These are phyloP conservation scores for Synanthedon formicaeformis DNA, from an alignment of 2,888 invertebrate genomes.

Conservation along the genomic window DNA sequence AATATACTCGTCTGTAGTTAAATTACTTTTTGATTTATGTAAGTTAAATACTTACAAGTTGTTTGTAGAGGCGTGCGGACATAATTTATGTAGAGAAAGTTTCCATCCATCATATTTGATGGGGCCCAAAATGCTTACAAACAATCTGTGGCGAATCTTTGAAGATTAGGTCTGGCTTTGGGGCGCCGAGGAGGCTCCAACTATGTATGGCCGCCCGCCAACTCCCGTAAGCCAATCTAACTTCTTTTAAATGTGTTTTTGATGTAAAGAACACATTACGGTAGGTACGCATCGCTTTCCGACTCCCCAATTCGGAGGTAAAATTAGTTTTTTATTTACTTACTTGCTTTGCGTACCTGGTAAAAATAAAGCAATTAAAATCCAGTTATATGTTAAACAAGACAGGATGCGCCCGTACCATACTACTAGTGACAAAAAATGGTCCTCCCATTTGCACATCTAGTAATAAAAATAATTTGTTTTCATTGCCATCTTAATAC, in stretches of 20 bases:
- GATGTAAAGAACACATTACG: conserved; percentile 67
- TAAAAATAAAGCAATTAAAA: too few species aligned
- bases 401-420: too few species aligned
- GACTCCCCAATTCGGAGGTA: background rate
- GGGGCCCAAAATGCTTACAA: conserved; percentile 51
- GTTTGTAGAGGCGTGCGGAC: conserved; percentile 13
- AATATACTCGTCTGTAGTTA: too few species aligned
- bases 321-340: background rate
- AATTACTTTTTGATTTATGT: background rate
- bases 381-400: too few species aligned
- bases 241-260: conserved; percentile 71
- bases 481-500: too few species aligned
- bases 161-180: conserved; percentile 58
- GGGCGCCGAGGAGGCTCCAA: conserved; percentile 56
- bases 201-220: conserved; percentile 61
- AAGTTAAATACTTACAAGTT: background rate
- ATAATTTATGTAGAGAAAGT: conserved; percentile 53
- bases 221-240: conserved; percentile 69
- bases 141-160: conserved; percentile 63
- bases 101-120: conserved; percentile 54
- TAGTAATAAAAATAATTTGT: too few species aligned
- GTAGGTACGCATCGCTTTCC: conserved; percentile 47
- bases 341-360: too few species aligned
- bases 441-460: too few species aligned
- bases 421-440: too few species aligned